Evolutionary conservation across 2,888 invertebrate genomes (phyloP).

Genomic region (Amblyjoppa proteus): DNA sequence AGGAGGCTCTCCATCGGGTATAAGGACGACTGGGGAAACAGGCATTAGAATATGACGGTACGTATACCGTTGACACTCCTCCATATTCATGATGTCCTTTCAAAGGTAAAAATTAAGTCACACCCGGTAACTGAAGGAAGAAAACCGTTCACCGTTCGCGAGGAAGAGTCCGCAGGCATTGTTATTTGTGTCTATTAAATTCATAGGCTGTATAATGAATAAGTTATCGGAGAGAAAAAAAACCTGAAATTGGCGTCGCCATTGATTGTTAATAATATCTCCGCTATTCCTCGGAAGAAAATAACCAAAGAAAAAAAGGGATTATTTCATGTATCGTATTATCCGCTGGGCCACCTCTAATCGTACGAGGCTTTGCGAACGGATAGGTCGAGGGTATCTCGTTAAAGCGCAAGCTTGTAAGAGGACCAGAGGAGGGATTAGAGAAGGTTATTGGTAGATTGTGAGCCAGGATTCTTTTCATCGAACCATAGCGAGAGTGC

Average conservation of each 20-base stretch:
- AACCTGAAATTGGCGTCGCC: neutral
- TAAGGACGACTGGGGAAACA: slow-evolving; percentile 77
- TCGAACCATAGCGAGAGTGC: neutral
- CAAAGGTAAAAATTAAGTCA: slow-evolving; percentile 71
- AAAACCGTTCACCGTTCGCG: slow-evolving; percentile 30
- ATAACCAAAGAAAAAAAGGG: neutral
- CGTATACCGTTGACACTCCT: slow-evolving; percentile 70
- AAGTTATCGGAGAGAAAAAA: neutral
- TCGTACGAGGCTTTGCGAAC: slow-evolving; percentile 32
- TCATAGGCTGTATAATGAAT: neutral
- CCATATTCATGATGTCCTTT: slow-evolving; percentile 80
- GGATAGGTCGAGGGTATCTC: slow-evolving; percentile 23
- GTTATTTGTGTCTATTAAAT: slow-evolving; percentile 6
- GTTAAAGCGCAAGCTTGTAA: slow-evolving; percentile 26
- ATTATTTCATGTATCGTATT: slow-evolving; percentile 17
- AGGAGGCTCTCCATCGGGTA: slow-evolving; percentile 73
- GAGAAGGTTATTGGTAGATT: slow-evolving; percentile 33
- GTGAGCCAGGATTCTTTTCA: slow-evolving; percentile 40
- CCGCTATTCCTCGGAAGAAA: neutral
- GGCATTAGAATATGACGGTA: slow-evolving; percentile 77
- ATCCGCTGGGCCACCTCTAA: slow-evolving; percentile 15
- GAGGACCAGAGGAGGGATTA: slow-evolving; percentile 33
- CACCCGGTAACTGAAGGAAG: slow-evolving; percentile 19
- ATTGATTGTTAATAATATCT: neutral
- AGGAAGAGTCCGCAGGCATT: neutral